Percentiles rank a stretch among this genome's conserved stretches.
phyloP scores from a whole-genome alignment of 2,113 vertebrate genomes.

The Sinocyclocheilus grahami region DNA sequence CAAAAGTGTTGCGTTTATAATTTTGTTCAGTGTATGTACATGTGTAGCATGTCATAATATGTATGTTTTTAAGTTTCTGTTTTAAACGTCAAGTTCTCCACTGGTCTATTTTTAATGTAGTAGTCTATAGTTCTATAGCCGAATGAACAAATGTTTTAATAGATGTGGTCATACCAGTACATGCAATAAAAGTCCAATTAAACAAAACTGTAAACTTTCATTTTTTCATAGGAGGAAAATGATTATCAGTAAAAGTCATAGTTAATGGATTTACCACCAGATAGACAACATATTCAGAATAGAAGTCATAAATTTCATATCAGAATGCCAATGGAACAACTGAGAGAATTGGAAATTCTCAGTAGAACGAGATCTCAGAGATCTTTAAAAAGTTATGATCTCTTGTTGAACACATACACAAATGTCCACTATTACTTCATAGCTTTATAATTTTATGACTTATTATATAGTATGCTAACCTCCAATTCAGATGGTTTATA shows the following conservation, averaged over 20 bases:
- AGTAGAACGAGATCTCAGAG: constrained; percentile 17
- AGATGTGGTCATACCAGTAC: constrained; percentile 59
- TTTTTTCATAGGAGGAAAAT: constrained; percentile 48
- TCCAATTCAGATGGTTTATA: constrained; percentile 14
- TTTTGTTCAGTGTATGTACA: neutral
- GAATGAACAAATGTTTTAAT: constrained; percentile 60
- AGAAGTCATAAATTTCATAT: constrained; percentile 42
- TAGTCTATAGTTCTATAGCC: constrained; percentile 34
- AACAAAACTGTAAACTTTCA: constrained; percentile 31
- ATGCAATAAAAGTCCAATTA: constrained; percentile 58
- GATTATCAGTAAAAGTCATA: constrained; percentile 44
- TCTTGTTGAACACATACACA: neutral
- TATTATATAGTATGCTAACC: constrained; percentile 1
- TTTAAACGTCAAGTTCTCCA: constrained; percentile 18
- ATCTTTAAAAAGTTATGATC: constrained; percentile 28
- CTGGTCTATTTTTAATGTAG: neutral
- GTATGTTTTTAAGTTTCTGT: neutral
- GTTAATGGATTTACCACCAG: constrained; percentile 41
- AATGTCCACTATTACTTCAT: constrained; percentile 28
- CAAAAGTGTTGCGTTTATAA: no score
- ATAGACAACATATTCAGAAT: constrained; percentile 27
- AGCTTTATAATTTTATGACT: constrained; percentile 26
- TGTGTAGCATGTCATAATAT: neutral
- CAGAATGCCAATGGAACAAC: constrained; percentile 48
- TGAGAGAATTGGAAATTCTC: constrained; percentile 43